A percentile compares a stretch with the other conserved stretches of the same genome.
Evolutionary conservation across 1,140 invertebrate genomes (phyloP).

Genomic region (Drosophila truncata): DNA sequence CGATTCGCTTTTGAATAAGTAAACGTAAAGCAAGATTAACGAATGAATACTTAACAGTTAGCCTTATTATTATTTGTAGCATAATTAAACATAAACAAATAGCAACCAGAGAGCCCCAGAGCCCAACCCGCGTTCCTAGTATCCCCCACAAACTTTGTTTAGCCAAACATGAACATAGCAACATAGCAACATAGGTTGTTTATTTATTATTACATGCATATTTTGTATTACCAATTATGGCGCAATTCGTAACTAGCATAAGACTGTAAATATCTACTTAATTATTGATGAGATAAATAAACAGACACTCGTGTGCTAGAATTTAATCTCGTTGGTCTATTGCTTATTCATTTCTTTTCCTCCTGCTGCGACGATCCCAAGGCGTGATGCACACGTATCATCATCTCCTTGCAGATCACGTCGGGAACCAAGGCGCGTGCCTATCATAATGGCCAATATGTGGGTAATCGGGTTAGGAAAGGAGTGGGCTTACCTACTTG

Average conservation of each 20-base stretch:
- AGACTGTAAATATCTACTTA: constrained; percentile 55
- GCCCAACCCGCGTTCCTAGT: constrained; percentile 69
- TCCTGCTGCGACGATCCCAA: constrained; percentile 17
- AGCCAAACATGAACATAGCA: constrained; percentile 64
- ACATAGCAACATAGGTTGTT: constrained; percentile 66
- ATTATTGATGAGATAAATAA: constrained; percentile 62
- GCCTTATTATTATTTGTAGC: constrained; percentile 65
- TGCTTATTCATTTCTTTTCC: constrained; percentile 4
- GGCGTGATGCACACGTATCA: constrained; percentile 86
- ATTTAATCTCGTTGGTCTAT: constrained; percentile 31
- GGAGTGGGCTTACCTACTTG: constrained; percentile 19
- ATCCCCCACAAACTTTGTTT: constrained; percentile 54
- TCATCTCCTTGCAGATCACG: constrained; percentile 94
- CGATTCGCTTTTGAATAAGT: constrained; percentile 83
- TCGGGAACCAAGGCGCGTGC: constrained; percentile 94
- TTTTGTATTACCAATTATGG: constrained; percentile 46
- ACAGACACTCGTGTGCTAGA: constrained; percentile 47
- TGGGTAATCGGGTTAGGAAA: neutral
- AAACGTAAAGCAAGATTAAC: constrained; percentile 32
- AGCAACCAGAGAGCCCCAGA: constrained; percentile 25
- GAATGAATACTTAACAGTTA: constrained; percentile 39
- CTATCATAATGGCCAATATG: constrained; percentile 54
- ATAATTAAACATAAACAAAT: constrained; percentile 55
- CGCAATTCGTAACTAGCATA: constrained; percentile 64
- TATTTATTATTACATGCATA: constrained; percentile 78